A percentile compares a stretch with the other conserved stretches of the same genome.
These are phyloP conservation scores for Drosophila nr. fundita DNA, from an alignment of 2,888 invertebrate genomes.

Conservation along the genomic window DNA sequence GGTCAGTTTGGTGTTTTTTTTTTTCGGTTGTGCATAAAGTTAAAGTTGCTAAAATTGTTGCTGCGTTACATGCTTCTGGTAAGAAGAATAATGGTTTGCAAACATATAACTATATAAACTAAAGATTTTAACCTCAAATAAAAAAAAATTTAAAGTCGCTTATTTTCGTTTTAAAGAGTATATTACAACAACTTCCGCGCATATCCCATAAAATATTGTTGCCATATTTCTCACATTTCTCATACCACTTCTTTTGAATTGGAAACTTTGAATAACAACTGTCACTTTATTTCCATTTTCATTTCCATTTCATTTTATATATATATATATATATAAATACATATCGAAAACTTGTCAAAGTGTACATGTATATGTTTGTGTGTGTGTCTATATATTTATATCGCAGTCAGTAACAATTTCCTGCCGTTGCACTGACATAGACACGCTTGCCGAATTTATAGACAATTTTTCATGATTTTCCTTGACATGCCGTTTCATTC, in stretches of 20 bases:
- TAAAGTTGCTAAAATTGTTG: not conserved
- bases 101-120: not conserved
- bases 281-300: slow-evolving; percentile 48
- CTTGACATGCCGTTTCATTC: slow-evolving; percentile 44
- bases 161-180: not conserved
- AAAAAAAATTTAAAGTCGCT: not conserved
- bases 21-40: not conserved
- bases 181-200: not conserved
- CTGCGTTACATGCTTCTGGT: not conserved
- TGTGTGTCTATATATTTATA: slow-evolving; percentile 46
- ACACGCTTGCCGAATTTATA: slow-evolving; percentile 75
- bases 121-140: not conserved
- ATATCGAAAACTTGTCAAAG: slow-evolving; percentile 1
- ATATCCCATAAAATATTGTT: not conserved
- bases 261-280: slow-evolving; percentile 28
- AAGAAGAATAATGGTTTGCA: not conserved
- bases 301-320: slow-evolving; percentile 29
- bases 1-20: not conserved
- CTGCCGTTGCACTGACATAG: slow-evolving; percentile 48
- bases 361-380: slow-evolving; percentile 4
- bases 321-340: slow-evolving; percentile 34
- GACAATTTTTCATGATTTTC: slow-evolving; percentile 77
- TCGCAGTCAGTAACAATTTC: slow-evolving; percentile 64
- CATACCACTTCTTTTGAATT: not conserved
- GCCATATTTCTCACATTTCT: not conserved